Base-by-base conservation (phyloP, 2,888 invertebrate species). In the Sylvicola fuscatus region DNA sequence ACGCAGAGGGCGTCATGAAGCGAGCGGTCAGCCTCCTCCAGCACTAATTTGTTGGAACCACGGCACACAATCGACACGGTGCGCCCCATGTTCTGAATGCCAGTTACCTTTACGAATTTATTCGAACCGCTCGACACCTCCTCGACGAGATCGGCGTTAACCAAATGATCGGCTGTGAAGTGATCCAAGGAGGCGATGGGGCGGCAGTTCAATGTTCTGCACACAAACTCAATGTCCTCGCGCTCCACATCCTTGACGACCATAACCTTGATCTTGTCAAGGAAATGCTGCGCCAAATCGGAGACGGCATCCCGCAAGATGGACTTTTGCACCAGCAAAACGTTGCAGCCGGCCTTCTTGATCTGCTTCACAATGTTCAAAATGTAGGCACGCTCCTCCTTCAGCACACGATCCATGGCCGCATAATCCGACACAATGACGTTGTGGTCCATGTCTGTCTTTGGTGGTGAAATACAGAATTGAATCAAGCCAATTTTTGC, bases 141-240 rank as follows among this genome's bases (percentile, higher is more conserved):
- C 56, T 98, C 95, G 3, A 87, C 92, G 34, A 93, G 61, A 46
- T 98, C 97, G 5, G 97, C 97, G 42, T 66, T 70, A 7, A 86
- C 86, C 17, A 98, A 66, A 58, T 84, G 81, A 51, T 98, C 97
- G 12, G 93, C 66, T 1, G 78, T 69, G 58, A 98, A 98, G 56
- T 98, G 98, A 62, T 98, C 98, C 41, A 97, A 64, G n/a, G 93
- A 93, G 4, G 98, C 98, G 46, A 98, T 89, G 1, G 98, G 98
- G 34, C 92, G 71, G 54, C 93, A 93, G 15, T 80, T 80, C 16
- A 95, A 62, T 5, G 87, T 86, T 66, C 92, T 95, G 62, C 92
- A 93, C 14, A 98, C 78, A 58, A 93, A 97, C 51, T 97, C 90
- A 45, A 99, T 84, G 49, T 99, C 97, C 56, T 97, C 97, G 36